Evolutionary conservation across 2,888 invertebrate species (phyloP), one percentile per base, ranked within the genome.

Genomic region (Parasteatoda lunata): DNA sequence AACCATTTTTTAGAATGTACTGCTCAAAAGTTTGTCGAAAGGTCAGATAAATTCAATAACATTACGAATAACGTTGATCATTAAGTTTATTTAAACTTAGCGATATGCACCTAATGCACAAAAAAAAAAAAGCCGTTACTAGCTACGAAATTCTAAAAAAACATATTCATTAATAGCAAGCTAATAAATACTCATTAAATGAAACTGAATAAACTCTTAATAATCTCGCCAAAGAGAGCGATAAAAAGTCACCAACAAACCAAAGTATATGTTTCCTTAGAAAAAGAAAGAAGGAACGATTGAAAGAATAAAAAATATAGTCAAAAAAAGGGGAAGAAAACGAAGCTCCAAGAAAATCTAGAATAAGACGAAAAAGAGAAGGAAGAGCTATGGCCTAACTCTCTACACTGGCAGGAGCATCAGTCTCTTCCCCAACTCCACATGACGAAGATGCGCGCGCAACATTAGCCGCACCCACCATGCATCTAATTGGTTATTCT

Each of bases 341-440:
- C 48, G 11, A 49, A 52, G 15, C 69, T 48, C 77, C 69, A 54
- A 77, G 69, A 77, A 52, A 73, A 73, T 70, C 48, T 69, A 66
- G 52, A 83, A 86, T 80, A 86, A 86, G 85, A 86, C 81, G 72
- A 87, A 59, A n/a, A 82, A 69, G 81, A 54, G 77, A 72, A 81
- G 80, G 77, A 86, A 87, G 86, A 87, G 81, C 86, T 87, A 87
- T 87, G 77, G 81, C 73, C 82, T 66, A 87, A 82, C 81, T 82
- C 86, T 75, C 82, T 77, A 77, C 81, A 72, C 86, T 87, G 86
- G 86, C 86, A 87, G 82, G 82, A 73, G 81, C 86, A 87, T 87
- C 81, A 82, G 80, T 86, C 85, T 80, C 77, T 48, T 73, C 69
- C 13, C 82, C 47, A 73, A 82, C 81, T 82, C 77, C 82, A 87